Conservation (phyloP, 2,888 invertebrate genomes). For the Amphipyra tragopoginis region DNA sequence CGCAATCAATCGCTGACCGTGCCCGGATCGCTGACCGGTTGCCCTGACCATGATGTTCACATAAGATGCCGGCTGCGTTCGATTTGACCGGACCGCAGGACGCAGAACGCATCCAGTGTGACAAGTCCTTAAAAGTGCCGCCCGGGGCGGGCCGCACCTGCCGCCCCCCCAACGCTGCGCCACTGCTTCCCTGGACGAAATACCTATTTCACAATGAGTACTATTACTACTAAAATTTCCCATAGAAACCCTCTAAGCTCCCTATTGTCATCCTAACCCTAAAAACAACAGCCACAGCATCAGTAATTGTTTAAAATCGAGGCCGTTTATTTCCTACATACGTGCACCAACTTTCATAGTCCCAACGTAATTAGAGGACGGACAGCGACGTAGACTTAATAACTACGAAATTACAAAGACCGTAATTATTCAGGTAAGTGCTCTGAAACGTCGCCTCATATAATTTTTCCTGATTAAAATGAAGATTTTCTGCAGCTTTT, state of each 20-base stretch:
- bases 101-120: no score
- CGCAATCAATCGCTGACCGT: no score
- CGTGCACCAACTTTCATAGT: constrained; percentile 41
- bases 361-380: constrained; percentile 44
- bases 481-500: constrained; percentile 29
- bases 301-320: constrained; percentile 36
- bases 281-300: background rate
- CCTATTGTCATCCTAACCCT: no score
- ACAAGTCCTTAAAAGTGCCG: no score
- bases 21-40: no score
- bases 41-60: no score
- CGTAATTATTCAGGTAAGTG: constrained; percentile 60
- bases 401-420: constrained; percentile 55
- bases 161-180: no score
- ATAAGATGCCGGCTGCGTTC: no score
- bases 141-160: no score
- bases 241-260: no score
- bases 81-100: no score
- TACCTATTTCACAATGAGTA: no score
- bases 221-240: background rate
- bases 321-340: constrained; percentile 23
- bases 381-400: constrained; percentile 33
- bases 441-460: constrained; percentile 24
- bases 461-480: constrained; percentile 49
- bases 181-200: background rate